A percentile compares a stretch with the other conserved stretches of the same genome.
Conservation (phyloP, 64 coral and sea anemone species). For the Montipora capricornis region DNA sequence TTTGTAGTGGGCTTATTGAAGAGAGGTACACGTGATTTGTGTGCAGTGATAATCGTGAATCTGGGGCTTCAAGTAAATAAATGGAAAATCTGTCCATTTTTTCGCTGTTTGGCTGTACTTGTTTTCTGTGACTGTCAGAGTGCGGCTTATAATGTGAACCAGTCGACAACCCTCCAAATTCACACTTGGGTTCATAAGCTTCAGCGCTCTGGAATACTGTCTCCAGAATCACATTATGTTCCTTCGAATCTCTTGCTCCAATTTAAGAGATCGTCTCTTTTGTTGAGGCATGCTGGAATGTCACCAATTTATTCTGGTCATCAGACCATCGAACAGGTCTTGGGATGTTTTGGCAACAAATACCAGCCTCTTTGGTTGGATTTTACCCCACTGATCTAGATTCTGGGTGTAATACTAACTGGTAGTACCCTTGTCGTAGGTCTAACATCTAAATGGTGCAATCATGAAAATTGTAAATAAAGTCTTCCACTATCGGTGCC, state of each 20-base stretch:
- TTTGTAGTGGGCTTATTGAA: background rate
- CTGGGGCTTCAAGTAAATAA: background rate
- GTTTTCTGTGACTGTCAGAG: background rate
- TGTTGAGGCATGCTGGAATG: background rate
- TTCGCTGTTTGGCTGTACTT: background rate
- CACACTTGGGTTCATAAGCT: background rate
- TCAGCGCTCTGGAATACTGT: background rate
- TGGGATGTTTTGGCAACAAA: background rate
- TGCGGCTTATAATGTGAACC: background rate
- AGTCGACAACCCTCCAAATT: background rate
- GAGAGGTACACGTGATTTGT: background rate
- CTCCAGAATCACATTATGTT: background rate
- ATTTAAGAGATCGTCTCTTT: background rate
- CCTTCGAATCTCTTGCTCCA: background rate
- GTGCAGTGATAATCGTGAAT: background rate
- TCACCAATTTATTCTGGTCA: background rate
- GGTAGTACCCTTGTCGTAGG: constrained; percentile 35
- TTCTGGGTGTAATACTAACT: constrained; percentile 36
- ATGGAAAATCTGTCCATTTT: background rate
- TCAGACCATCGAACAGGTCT: background rate
- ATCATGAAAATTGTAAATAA: constrained; percentile 37
- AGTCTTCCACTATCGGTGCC: constrained; percentile 34
- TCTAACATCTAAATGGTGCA: constrained; percentile 32
- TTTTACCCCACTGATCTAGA: constrained; percentile 30
- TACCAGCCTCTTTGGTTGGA: constrained; percentile 1